Percentiles rank a stretch among this genome's conserved stretches.
phyloP scores from a whole-genome alignment of 2,113 vertebrate species.

The Eurystomus gularis region DNA sequence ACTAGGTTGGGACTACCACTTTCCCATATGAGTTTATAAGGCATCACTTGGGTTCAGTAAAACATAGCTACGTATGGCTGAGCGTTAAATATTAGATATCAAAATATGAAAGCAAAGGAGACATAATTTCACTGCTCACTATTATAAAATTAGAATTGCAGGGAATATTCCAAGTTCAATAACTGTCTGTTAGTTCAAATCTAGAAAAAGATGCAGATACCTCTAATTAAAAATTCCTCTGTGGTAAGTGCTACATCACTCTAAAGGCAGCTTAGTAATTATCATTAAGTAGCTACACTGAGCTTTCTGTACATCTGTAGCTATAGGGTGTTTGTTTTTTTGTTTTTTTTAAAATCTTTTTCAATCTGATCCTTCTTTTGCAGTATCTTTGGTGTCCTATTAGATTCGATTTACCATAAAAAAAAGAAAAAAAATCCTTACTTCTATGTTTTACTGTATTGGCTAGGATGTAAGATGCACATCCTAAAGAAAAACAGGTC shows the following conservation, averaged over 20 bases:
- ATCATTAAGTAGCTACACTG: not conserved
- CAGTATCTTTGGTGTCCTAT: not conserved
- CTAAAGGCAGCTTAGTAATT: not conserved
- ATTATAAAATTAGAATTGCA: not conserved
- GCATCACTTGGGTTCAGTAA: not conserved
- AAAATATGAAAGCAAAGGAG: not conserved
- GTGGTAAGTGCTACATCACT: not conserved
- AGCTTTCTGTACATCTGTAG: not conserved
- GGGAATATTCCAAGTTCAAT: not conserved
- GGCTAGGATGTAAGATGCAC: rapidly evolving
- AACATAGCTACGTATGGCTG: not conserved
- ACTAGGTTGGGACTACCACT: not conserved
- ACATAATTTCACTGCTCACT: not conserved
- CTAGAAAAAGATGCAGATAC: not conserved
- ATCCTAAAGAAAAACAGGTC: not conserved
- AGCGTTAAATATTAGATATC: not conserved
- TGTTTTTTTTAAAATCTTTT: not conserved
- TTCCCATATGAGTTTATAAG: not conserved
- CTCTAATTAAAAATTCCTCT: not conserved
- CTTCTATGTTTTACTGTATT: not conserved
- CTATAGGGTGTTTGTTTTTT: not conserved
- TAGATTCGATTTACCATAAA: not conserved
- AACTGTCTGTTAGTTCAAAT: not conserved
- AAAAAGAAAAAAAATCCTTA: rapidly evolving
- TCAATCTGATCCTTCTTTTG: not conserved